Conservation (phyloP, 2,888 invertebrate genomes). For the Drosophila atroscutellata region DNA sequence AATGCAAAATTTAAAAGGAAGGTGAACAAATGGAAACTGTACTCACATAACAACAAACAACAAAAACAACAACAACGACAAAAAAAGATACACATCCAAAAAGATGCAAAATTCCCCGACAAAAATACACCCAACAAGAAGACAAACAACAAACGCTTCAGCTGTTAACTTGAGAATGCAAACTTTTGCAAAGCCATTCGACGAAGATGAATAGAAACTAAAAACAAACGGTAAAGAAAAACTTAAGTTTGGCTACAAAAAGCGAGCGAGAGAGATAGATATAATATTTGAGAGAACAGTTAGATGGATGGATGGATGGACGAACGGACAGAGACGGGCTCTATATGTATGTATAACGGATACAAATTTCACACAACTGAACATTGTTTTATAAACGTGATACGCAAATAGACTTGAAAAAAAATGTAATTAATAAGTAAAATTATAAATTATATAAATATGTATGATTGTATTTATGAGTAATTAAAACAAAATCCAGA, state of each 20-base stretch:
- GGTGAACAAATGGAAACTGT: slow-evolving; percentile 54
- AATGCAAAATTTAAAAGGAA: slow-evolving; percentile 40
- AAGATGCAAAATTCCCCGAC: slow-evolving; percentile 77
- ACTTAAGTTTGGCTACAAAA: slow-evolving; percentile 49
- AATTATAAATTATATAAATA: slow-evolving; percentile 75
- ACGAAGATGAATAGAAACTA: slow-evolving; percentile 32
- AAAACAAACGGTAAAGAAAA: slow-evolving; percentile 16
- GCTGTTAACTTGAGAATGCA: slow-evolving; percentile 68
- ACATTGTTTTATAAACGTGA: slow-evolving; percentile 79
- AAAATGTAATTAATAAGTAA: slow-evolving; percentile 78
- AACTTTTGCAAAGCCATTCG: slow-evolving; percentile 64
- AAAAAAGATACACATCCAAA: slow-evolving; percentile 44
- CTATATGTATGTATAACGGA: slow-evolving; percentile 69
- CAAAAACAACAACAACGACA: slow-evolving; percentile 48
- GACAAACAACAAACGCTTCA: slow-evolving; percentile 30
- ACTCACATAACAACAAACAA: slow-evolving; percentile 32
- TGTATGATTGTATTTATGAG: slow-evolving; percentile 72
- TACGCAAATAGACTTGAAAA: slow-evolving; percentile 81
- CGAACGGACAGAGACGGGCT: slow-evolving; percentile 23
- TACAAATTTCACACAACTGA: slow-evolving; percentile 74
- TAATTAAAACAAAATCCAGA: slow-evolving; percentile 63
- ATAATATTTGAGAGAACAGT: slow-evolving; percentile 35
- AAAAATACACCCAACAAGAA: slow-evolving; percentile 41
- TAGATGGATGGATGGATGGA: slow-evolving; percentile 1
- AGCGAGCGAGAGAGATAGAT: slow-evolving; percentile 32